These are phyloP conservation scores for Trematomus bernacchii DNA, from an alignment of 2,797 vertebrate genomes.

Conservation along the genomic window DNA sequence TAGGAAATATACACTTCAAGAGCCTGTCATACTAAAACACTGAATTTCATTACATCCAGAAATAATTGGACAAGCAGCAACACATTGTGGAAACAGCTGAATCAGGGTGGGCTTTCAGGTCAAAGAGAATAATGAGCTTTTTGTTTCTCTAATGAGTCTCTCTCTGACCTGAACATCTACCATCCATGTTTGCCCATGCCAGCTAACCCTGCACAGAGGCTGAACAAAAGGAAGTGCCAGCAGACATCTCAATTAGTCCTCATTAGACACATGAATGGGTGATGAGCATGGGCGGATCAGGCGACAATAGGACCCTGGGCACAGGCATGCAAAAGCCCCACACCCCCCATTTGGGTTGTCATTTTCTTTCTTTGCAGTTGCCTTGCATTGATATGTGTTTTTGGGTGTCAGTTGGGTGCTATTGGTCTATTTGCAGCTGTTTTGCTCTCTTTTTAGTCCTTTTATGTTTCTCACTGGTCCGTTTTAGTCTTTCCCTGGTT, in stretches of 20 bases:
- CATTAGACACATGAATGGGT: conserved; percentile 72
- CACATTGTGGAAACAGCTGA: neutral
- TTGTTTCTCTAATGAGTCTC: conserved; percentile 75
- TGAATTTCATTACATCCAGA: neutral
- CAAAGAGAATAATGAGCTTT: conserved; percentile 57
- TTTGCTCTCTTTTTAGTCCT: too few species aligned
- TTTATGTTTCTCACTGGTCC: too few species aligned
- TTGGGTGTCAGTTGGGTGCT: too few species aligned
- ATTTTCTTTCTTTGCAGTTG: too few species aligned
- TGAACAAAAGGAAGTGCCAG: conserved; percentile 48
- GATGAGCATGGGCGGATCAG: conserved; percentile 21
- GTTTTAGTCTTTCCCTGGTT: too few species aligned
- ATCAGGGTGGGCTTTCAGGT: conserved; percentile 37
- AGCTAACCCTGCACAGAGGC: conserved; percentile 3
- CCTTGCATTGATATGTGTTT: too few species aligned
- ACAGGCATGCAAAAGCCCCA: too few species aligned
- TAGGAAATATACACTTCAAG: neutral
- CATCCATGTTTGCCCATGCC: conserved; percentile 18
- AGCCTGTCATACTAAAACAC: neutral
- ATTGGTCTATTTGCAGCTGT: too few species aligned
- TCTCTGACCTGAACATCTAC: conserved; percentile 19
- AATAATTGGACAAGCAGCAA: neutral
- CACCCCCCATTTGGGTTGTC: too few species aligned
- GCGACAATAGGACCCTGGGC: too few species aligned
- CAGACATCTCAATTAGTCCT: conserved; percentile 65